Conservation (phyloP, 2,888 invertebrate species). For the Stenchaetothrips biformis region DNA sequence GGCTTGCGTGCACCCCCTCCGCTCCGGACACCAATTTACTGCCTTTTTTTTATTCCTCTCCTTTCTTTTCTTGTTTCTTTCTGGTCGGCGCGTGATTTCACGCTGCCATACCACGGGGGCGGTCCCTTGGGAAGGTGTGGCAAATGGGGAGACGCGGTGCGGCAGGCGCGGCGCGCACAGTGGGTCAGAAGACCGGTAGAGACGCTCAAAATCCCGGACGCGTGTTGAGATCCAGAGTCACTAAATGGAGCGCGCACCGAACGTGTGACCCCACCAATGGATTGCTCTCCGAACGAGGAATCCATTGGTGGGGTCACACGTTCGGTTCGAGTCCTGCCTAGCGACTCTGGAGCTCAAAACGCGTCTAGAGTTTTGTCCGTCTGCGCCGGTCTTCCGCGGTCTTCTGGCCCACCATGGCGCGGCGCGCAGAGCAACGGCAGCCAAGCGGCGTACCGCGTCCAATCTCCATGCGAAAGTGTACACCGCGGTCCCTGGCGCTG, state of each 20-base stretch:
- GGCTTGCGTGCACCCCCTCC: background rate
- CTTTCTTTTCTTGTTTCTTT: background rate
- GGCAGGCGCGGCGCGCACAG: background rate
- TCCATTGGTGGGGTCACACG: background rate
- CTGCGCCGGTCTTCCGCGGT: too few relatives aligned
- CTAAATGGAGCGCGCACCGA: too few relatives aligned
- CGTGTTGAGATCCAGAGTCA: too few relatives aligned
- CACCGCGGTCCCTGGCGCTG: too few relatives aligned
- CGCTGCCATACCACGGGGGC: background rate
- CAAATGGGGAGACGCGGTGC: background rate
- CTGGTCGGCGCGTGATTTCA: background rate
- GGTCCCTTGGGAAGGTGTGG: background rate
- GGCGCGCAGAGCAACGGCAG: background rate
- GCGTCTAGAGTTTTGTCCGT: too few relatives aligned
- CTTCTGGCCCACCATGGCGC: background rate
- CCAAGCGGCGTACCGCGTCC: background rate
- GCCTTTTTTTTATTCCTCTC: background rate
- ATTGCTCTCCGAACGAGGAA: too few relatives aligned
- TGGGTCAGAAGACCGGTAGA: too few relatives aligned
- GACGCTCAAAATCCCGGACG: too few relatives aligned
- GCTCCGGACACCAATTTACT: background rate
- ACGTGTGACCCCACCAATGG: too few relatives aligned
- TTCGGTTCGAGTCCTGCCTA: too few relatives aligned
- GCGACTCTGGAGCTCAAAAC: too few relatives aligned
- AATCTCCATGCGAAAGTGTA: conserved; percentile 11